Evolutionary conservation across 2,888 invertebrate genomes (phyloP).

Genomic region (Cosmorhoe ocellata): DNA sequence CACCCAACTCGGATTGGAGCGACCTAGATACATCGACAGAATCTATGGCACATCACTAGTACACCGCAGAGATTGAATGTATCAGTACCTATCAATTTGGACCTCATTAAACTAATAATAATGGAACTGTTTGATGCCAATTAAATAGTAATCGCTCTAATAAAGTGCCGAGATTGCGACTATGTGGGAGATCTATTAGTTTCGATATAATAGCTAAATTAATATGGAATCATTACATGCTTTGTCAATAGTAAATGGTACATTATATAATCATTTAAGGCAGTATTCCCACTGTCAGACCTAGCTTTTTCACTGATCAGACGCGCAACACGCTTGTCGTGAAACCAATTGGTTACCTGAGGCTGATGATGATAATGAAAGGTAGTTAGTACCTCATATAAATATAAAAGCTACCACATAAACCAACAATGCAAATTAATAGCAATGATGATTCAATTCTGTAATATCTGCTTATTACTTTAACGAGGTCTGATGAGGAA

Average conservation of each 20-base stretch:
- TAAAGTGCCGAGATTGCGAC: constrained; percentile 8
- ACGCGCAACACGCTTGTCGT: too few relatives aligned
- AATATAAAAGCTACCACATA: neutral
- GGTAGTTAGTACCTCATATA: too few relatives aligned
- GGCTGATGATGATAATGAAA: too few relatives aligned
- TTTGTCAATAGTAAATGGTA: neutral
- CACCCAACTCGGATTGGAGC: neutral
- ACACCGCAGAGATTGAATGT: constrained; percentile 18
- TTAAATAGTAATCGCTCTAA: constrained; percentile 31
- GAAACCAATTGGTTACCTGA: too few relatives aligned
- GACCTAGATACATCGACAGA: neutral
- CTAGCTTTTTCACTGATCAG: too few relatives aligned
- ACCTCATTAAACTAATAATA: constrained; percentile 47
- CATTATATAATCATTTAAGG: neutral
- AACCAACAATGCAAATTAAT: constrained; percentile 59
- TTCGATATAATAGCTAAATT: constrained; percentile 1
- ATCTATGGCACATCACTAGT: neutral
- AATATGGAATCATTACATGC: neutral
- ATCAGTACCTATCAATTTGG: constrained; percentile 45
- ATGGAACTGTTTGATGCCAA: constrained; percentile 38
- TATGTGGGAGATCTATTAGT: constrained; percentile 8
- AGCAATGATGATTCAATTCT: constrained; percentile 59
- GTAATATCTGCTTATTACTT: constrained; percentile 44
- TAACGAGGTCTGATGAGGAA: constrained; percentile 35
- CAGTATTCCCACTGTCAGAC: too few relatives aligned